phyloP scores from a whole-genome alignment of 2,797 vertebrate species.

The Crocidura indochinensis region DNA sequence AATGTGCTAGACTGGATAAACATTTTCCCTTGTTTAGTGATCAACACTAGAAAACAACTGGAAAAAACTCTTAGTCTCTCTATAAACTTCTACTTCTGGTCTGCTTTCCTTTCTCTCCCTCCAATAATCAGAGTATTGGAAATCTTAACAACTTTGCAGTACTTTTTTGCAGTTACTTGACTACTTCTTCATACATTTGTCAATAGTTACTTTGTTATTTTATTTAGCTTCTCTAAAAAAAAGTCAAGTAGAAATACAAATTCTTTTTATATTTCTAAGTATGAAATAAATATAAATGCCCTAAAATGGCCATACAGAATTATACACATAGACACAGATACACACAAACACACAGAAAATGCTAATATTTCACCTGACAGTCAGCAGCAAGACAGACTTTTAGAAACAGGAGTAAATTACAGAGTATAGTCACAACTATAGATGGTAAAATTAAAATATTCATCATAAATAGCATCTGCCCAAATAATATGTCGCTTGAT shows the following conservation, averaged over 20 bases:
- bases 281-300: slow-evolving; percentile 52
- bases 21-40: not conserved
- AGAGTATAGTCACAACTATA: slow-evolving; percentile 11
- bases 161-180: slow-evolving; percentile 12
- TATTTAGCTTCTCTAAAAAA: slow-evolving; percentile 50
- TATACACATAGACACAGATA: not conserved
- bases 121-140: not conserved
- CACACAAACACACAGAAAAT: not conserved
- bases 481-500: slow-evolving; percentile 20
- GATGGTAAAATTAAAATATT: slow-evolving; percentile 65
- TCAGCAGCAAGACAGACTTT: not conserved
- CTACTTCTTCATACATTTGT: slow-evolving; percentile 61
- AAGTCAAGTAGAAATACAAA: slow-evolving; percentile 59
- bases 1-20: not conserved
- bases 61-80: not conserved
- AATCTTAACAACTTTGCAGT: slow-evolving; percentile 47
- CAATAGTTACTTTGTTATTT: slow-evolving; percentile 24
- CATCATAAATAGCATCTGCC: slow-evolving; percentile 60
- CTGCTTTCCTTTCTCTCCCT: slow-evolving; percentile 14
- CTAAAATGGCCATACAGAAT: slow-evolving; percentile 34
- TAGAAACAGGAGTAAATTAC: not conserved
- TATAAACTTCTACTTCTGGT: not conserved
- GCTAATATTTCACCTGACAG: not conserved
- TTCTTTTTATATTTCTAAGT: slow-evolving; percentile 33
- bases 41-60: not conserved